Evolutionary conservation across 2,888 invertebrate species (phyloP).

Genomic region (Adelphocoris suturalis): DNA sequence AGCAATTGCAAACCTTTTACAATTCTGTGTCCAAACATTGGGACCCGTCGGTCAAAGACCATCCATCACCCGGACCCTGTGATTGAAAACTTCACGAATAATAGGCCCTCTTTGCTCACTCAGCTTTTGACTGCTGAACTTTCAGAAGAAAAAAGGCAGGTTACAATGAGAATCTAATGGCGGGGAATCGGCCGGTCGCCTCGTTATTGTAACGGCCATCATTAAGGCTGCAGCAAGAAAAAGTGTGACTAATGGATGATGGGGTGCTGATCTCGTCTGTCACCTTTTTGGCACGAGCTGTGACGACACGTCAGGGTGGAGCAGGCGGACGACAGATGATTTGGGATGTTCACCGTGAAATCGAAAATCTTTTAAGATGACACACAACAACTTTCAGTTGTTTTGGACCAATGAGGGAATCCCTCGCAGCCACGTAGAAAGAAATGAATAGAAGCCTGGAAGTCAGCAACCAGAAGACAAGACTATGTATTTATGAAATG

Average conservation of each 20-base stretch:
- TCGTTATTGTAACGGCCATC: slow-evolving; percentile 10
- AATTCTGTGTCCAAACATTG: not conserved
- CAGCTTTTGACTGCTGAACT: not conserved
- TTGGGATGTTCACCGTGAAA: not conserved
- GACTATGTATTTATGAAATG: too few species aligned
- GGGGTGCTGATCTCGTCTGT: not conserved
- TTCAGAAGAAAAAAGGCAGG: not conserved
- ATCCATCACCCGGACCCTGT: not conserved
- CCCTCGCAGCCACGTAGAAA: too few species aligned
- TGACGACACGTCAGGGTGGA: not conserved
- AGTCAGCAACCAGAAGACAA: too few species aligned
- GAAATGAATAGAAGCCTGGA: too few species aligned
- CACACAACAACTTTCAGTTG: not conserved
- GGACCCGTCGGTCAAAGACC: not conserved
- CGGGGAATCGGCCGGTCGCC: not conserved
- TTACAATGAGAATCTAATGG: slow-evolving; percentile 5
- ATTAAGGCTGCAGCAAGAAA: not conserved
- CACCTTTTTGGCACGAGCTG: not conserved
- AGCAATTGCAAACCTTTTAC: not conserved
- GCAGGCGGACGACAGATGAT: not conserved
- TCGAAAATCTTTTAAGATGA: not conserved
- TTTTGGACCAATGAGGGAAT: not conserved
- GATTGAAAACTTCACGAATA: slow-evolving; percentile 4
- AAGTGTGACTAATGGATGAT: slow-evolving; percentile 9
- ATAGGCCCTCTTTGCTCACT: slow-evolving; percentile 10